Percentiles rank a stretch among this genome's conserved stretches.
Conservation (phyloP, 1,140 invertebrate species). For the Lethrus apterus region DNA sequence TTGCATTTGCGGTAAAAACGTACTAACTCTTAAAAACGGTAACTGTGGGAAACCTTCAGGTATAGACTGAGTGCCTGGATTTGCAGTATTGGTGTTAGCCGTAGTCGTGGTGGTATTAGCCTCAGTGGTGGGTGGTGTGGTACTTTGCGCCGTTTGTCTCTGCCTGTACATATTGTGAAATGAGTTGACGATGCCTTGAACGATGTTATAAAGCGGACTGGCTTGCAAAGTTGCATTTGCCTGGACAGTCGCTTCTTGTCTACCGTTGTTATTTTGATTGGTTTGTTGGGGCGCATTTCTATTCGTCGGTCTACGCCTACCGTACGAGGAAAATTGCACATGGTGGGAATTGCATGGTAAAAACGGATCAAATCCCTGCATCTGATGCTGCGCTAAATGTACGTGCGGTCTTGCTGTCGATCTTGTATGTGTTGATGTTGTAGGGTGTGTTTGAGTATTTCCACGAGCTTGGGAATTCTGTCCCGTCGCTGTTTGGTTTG, state of each 20-base stretch:
- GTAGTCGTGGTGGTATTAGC: neutral
- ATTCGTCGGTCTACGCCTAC: constrained; percentile 23
- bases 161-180: constrained; percentile 19
- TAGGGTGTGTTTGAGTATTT: constrained; percentile 57
- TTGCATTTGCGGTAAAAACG: constrained; percentile 14
- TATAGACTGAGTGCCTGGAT: neutral
- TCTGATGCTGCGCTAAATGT: constrained; percentile 42
- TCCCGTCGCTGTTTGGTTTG: constrained; percentile 34
- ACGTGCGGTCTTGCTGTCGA: constrained; percentile 52
- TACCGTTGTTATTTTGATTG: constrained; percentile 13
- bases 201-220: constrained; percentile 17
- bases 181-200: constrained; percentile 20
- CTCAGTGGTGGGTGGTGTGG: neutral
- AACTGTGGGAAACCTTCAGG: neutral
- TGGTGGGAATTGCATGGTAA: constrained; percentile 63
- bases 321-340: constrained; percentile 35
- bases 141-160: constrained; percentile 3
- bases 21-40: no score
- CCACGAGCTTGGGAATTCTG: constrained; percentile 51
- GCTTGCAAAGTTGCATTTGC: neutral
- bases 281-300: constrained; percentile 2
- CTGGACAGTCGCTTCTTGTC: neutral
- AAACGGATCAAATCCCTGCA: constrained; percentile 56
- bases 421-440: constrained; percentile 58
- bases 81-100: neutral